phyloP scores from a whole-genome alignment of 2,113 vertebrate species.

The Syrmaticus mikado region DNA sequence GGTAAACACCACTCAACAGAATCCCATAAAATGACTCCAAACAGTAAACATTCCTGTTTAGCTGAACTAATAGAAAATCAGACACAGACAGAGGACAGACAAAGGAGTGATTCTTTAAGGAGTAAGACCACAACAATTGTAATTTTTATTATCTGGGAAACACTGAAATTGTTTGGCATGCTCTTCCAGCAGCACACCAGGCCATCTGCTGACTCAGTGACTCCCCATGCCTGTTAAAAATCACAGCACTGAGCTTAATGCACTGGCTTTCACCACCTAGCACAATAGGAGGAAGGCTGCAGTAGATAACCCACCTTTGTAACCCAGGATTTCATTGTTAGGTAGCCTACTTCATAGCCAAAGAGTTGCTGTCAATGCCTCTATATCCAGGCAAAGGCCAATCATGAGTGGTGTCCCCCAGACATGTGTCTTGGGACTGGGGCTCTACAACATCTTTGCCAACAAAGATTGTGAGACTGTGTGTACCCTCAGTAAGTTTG shows the following conservation, averaged over 20 bases:
- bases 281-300: not conserved
- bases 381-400: too few species aligned
- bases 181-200: not conserved
- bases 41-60: not conserved
- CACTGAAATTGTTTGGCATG: not conserved
- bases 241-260: not conserved
- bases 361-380: too few species aligned
- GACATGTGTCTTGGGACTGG: too few species aligned
- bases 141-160: not conserved
- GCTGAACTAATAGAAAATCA: not conserved
- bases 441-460: too few species aligned
- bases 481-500: too few species aligned
- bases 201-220: not conserved
- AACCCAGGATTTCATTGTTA: not conserved
- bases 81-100: not conserved
- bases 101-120: not conserved
- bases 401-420: too few species aligned
- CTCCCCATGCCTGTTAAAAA: not conserved
- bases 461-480: too few species aligned
- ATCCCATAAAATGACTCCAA: not conserved
- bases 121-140: not conserved
- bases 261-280: not conserved
- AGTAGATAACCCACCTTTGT: not conserved
- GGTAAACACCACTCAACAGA: not conserved
- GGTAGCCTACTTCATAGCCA: too few species aligned